Evolutionary conservation across 2,888 invertebrate genomes (phyloP), one percentile per base, ranked within the genome.

Genomic region (Polydrusus tereticollis): DNA sequence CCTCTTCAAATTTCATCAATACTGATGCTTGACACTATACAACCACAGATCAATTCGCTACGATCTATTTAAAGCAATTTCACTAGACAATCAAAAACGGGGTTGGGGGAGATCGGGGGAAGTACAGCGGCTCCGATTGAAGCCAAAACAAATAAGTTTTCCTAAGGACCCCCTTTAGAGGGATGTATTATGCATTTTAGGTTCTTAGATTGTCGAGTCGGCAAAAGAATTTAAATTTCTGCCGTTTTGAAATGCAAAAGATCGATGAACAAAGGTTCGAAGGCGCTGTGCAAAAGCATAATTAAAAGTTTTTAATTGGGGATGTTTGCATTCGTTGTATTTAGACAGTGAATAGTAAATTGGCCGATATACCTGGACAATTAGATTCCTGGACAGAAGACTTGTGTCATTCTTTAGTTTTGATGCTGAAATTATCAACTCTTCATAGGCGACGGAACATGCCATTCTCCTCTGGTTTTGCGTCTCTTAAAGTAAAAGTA

Each of bases 41-140:
- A 14, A 33, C 16, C 18, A 55, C 29, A 55, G 7, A 18, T 16
- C 50, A 41, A 52, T 41, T 16, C 52, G 38, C 55, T 26, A 50
- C 50, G 55, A 64, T 64, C 64, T 83, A 83, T 83, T 83, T 83
- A 81, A 83, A 82, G 82, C 83, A 83, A 83, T 84, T 84, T 80
- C 82, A 81, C 80, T 82, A 82, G 82, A 83, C 83, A 83, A 83
- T 83, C 82, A 82, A 82, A 83, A 80, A 45, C 33, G 80, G 57
- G 80, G 58, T 41, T 60, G n/a, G 52, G 60, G 50, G 41, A 63
- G 63, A 79, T 78, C n/a, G n/a, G n/a, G n/a, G 78, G 77, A 79
- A 79, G 79, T 79, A 80, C 79, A 78, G 80, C 82, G 81, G 43
- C 62, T 63, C 45, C 64, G 69, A 63, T 69, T 62, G 63, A 63